Percentiles rank a stretch among this genome's conserved stretches.
Evolutionary conservation across 2,888 invertebrate genomes (phyloP).

Genomic region (Epicampocera succincta): DNA sequence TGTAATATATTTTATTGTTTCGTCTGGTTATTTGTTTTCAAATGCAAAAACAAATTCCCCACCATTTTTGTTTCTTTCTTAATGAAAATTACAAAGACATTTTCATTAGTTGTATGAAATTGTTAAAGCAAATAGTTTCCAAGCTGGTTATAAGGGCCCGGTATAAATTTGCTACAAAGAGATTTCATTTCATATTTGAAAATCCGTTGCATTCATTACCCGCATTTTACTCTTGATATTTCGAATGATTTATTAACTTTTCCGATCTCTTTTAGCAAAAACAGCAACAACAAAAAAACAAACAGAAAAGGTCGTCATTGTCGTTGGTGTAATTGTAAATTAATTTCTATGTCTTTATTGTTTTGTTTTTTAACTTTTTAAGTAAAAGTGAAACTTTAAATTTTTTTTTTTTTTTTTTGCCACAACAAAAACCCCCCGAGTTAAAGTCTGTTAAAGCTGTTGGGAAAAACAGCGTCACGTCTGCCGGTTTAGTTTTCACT

Average conservation of each 20-base stretch:
- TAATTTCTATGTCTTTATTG: slow-evolving; percentile 44
- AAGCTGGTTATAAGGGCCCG: slow-evolving; percentile 7
- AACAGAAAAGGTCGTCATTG: slow-evolving; percentile 38
- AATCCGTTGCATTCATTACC: slow-evolving; percentile 15
- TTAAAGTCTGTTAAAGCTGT: slow-evolving; percentile 7
- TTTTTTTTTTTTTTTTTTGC: slow-evolving; percentile 34
- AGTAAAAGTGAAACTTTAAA: slow-evolving; percentile 65
- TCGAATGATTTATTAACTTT: slow-evolving; percentile 54
- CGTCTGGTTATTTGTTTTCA: background rate
- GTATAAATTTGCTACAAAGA: slow-evolving; percentile 6
- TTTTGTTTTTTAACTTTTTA: slow-evolving; percentile 42
- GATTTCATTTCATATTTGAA: background rate
- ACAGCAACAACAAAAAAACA: slow-evolving; percentile 2
- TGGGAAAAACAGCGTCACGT: slow-evolving; percentile 20
- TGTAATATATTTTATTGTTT: slow-evolving; percentile 1
- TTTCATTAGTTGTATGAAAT: slow-evolving; percentile 6
- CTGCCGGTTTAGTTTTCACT: slow-evolving; percentile 11
- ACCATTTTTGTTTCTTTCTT: background rate
- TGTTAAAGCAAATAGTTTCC: background rate
- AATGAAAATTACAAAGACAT: slow-evolving; percentile 16
- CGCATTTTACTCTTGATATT: slow-evolving; percentile 30
- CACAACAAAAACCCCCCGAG: background rate
- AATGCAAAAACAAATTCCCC: slow-evolving; percentile 17
- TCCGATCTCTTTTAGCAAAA: slow-evolving; percentile 14
- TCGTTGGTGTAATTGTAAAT: slow-evolving; percentile 55